Evolutionary conservation across 1,140 invertebrate genomes (phyloP).

Genomic region (Octopus sinensis): DNA sequence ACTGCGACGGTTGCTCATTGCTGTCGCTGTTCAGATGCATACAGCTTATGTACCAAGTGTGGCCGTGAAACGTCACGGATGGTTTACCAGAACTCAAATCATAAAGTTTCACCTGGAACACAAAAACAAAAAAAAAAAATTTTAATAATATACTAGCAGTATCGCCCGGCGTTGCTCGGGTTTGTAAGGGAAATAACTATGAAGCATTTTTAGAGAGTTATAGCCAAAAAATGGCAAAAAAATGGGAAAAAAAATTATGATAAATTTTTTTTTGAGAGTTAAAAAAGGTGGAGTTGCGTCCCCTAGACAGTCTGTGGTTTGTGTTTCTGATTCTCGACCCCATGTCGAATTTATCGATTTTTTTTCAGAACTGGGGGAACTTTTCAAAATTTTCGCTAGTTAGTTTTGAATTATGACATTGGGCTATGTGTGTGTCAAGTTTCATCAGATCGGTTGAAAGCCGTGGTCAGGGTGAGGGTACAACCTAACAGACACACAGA

Average conservation of each 20-base stretch:
- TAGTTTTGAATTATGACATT: no score
- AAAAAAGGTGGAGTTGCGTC: no score
- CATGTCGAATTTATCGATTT: no score
- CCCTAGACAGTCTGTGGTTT: no score
- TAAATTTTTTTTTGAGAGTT: no score
- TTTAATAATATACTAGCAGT: neutral
- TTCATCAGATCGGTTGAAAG: no score
- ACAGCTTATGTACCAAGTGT: slow-evolving; percentile 41
- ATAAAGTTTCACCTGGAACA: slow-evolving; percentile 45
- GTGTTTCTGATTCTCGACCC: no score
- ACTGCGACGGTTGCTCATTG: slow-evolving; percentile 26
- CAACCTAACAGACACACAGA: no score
- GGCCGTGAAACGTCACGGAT: slow-evolving; percentile 35
- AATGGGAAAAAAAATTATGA: neutral
- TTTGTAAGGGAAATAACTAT: neutral
- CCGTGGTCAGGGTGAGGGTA: no score
- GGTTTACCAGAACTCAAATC: slow-evolving; percentile 31
- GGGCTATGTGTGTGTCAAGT: no score
- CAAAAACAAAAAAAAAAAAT: neutral
- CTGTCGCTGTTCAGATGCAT: slow-evolving; percentile 29
- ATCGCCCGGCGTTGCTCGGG: neutral
- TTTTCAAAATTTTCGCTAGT: no score
- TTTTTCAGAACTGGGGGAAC: no score
- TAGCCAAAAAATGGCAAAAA: neutral
- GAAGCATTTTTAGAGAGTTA: neutral